Evolutionary conservation across 1,140 invertebrate species (phyloP).

Genomic region (Aphidius ervi): DNA sequence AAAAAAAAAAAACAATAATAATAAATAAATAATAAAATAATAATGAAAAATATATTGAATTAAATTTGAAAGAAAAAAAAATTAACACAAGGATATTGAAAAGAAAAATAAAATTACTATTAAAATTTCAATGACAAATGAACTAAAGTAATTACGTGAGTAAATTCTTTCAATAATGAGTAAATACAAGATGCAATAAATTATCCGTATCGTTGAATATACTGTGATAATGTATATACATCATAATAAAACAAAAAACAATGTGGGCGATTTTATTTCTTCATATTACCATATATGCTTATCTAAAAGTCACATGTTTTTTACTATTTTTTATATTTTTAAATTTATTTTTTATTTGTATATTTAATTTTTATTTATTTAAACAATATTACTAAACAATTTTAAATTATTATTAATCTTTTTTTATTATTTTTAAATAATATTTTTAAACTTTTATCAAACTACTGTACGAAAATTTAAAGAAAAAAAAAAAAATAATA

Average conservation of each 20-base stretch:
- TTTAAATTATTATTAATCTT: no score
- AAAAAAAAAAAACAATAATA: no score
- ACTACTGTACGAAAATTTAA: no score
- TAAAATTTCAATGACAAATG: conserved; percentile 13
- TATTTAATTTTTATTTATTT: no score
- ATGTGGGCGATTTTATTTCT: conserved; percentile 2
- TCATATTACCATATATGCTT: background rate
- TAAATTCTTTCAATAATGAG: conserved; percentile 13
- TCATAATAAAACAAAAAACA: background rate
- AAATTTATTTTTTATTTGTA: no score
- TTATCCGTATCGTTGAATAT: conserved; percentile 8
- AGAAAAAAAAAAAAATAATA: no score
- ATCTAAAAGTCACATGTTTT: background rate
- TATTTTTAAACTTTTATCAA: no score
- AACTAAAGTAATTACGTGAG: conserved; percentile 18
- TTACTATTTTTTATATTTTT: no score
- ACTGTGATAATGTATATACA: background rate
- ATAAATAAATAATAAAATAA: conserved; percentile 2
- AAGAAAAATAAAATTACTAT: conserved; percentile 1
- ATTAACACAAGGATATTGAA: background rate
- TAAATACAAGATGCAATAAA: conserved; percentile 13
- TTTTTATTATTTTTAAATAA: no score
- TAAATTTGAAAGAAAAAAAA: no score
- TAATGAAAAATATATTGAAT: background rate
- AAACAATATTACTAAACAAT: no score